These are phyloP conservation scores for Seira musarum DNA, from an alignment of 2,888 invertebrate species.

Conservation along the genomic window DNA sequence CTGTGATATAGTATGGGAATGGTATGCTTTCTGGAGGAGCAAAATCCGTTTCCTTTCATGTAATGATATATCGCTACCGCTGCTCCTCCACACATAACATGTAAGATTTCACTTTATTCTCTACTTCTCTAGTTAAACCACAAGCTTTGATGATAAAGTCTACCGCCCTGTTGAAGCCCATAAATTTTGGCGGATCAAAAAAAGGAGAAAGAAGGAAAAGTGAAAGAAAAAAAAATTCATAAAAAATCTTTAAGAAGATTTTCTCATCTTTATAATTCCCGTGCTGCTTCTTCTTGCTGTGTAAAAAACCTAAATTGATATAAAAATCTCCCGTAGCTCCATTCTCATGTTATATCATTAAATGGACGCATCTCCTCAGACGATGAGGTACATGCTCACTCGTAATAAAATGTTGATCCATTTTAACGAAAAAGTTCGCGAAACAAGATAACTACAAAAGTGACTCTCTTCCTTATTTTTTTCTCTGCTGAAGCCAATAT, in stretches of 20 bases:
- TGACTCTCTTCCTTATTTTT: no score
- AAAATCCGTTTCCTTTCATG: slow-evolving; percentile 23
- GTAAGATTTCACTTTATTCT: neutral
- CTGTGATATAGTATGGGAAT: no score
- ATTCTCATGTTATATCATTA: neutral
- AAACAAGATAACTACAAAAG: no score
- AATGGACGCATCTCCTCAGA: no score
- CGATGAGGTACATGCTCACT: no score
- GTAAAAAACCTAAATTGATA: no score
- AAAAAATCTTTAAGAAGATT: slow-evolving; percentile 36
- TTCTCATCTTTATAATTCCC: neutral
- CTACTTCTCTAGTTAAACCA: slow-evolving; percentile 35
- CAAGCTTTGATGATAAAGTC: slow-evolving; percentile 44
- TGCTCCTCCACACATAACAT: no score
- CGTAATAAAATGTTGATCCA: no score
- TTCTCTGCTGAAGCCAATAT: no score
- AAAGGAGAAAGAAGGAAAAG: no score
- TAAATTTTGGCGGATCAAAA: slow-evolving; percentile 45
- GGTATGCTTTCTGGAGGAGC: neutral
- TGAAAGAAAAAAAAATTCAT: slow-evolving; percentile 42
- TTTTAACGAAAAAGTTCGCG: no score
- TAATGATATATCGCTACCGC: slow-evolving; percentile 37
- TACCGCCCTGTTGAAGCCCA: slow-evolving; percentile 44
- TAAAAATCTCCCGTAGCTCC: slow-evolving; percentile 26
- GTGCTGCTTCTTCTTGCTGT: no score